Percentiles rank a stretch among this genome's conserved stretches.
Conservation (phyloP, 2,888 invertebrate species). For the Aplocera efformata region DNA sequence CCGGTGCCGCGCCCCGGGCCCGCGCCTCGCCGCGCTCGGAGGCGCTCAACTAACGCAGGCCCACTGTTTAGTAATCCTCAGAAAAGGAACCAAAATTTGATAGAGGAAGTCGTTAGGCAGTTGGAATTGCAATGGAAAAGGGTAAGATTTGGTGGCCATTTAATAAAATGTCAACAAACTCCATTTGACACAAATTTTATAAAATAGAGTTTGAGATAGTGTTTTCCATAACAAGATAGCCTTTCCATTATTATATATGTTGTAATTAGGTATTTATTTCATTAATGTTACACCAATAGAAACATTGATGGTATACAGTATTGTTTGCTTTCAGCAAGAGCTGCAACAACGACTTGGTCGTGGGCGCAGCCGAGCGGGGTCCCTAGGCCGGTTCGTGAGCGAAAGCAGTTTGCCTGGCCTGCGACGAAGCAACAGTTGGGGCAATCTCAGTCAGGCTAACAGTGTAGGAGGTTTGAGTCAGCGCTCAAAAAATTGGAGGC, state of each 20-base stretch:
- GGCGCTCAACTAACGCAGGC: slow-evolving; percentile 9
- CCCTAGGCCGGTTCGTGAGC: slow-evolving; percentile 50
- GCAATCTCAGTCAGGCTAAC: slow-evolving; percentile 41
- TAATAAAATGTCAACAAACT: no score
- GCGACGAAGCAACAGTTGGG: slow-evolving; percentile 48
- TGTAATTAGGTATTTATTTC: no score
- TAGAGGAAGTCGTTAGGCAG: slow-evolving; percentile 51
- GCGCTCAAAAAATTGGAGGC: slow-evolving; percentile 41
- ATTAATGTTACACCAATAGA: no score
- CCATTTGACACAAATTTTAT: no score
- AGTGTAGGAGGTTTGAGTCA: slow-evolving; percentile 30
- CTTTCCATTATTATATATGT: no score
- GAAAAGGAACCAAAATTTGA: slow-evolving; percentile 38
- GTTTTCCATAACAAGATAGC: no score
- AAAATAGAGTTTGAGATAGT: no score
- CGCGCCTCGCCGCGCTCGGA: slow-evolving; percentile 8
- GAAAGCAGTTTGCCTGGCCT: slow-evolving; percentile 48
- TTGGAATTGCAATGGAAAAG: slow-evolving; percentile 48
- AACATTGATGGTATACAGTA: no score
- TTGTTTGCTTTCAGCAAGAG: slow-evolving; percentile 38
- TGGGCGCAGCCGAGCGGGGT: slow-evolving; percentile 17
- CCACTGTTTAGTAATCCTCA: slow-evolving; percentile 26
- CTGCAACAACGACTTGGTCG: slow-evolving; percentile 32
- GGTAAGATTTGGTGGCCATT: slow-evolving; percentile 32
- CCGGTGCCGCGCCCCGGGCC: slow-evolving; percentile 18